A percentile compares a stretch with the other conserved stretches of the same genome.
Conservation (phyloP, 2,797 vertebrate genomes). For the Spinibarbus caldwelli region DNA sequence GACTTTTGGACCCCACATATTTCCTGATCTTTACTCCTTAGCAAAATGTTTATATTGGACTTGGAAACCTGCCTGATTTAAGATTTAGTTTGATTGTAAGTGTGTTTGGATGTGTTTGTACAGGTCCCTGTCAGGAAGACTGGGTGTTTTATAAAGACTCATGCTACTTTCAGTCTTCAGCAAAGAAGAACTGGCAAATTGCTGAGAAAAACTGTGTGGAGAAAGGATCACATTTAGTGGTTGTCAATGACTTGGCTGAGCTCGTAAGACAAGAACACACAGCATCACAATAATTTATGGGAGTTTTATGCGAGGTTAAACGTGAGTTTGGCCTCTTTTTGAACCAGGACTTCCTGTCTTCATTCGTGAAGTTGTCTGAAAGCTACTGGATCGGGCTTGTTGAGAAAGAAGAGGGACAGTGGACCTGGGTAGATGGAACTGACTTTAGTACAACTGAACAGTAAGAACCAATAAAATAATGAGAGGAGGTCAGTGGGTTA, state of each 20-base stretch:
- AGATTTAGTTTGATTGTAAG: neutral
- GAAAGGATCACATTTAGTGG: slow-evolving; percentile 67
- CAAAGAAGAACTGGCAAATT: slow-evolving; percentile 57
- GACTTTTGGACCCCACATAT: neutral
- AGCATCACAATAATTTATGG: neutral
- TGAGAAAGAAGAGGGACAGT: slow-evolving; percentile 71
- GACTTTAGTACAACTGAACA: slow-evolving; percentile 62
- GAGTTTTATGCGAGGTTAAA: neutral
- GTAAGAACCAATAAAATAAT: slow-evolving; percentile 59
- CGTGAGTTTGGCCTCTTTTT: neutral
- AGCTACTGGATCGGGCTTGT: slow-evolving; percentile 77
- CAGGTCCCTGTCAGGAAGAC: slow-evolving; percentile 68
- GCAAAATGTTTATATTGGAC: neutral
- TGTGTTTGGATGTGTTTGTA: neutral
- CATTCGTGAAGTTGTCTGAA: neutral
- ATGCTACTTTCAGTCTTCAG: slow-evolving; percentile 70
- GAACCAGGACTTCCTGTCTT: slow-evolving; percentile 69
- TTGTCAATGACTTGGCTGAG: slow-evolving; percentile 69
- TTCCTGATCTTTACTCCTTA: neutral
- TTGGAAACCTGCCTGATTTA: neutral
- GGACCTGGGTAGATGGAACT: slow-evolving; percentile 78
- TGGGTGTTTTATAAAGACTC: slow-evolving; percentile 68
- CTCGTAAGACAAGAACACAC: slow-evolving; percentile 65
- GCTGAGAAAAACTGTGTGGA: slow-evolving; percentile 66
- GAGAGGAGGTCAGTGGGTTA: neutral